Evolutionary conservation across 2,888 invertebrate species (phyloP), one percentile per base, ranked within the genome.

Genomic region (Tiliacea aurago): DNA sequence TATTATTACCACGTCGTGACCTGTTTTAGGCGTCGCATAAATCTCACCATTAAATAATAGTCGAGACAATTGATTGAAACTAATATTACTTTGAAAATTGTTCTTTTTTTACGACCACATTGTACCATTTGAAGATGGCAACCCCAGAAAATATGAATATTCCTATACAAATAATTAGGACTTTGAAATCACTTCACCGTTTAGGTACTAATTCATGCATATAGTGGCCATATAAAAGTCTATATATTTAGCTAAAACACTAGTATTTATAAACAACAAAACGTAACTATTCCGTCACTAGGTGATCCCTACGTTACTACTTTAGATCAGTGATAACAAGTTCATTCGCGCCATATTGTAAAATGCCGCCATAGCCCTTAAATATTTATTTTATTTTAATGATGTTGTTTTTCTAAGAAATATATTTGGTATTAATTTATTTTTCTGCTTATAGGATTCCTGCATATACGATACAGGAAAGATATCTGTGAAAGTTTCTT

Each of bases 261-360:
- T 86, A 83, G 75, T 83, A 76, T 90, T 87, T 90, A 91, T 81
- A 90, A 86, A 91, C 86, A 90, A 87, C 87, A 90, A 89, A 89
- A 88, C 84, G 70, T 88, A 62, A 77, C 74, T 81, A 81, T 75
- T 78, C 65, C 74, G 41, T 84, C 78, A 76, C 87, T 85, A 84
- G 88, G 88, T 91, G 90, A 89, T 91, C 90, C 91, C 92, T 91
- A 91, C 81, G 73, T 82, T 83, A 80, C 90, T 90, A 88, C 81
- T 73, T 53, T 61, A 79, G 66, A 70, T 76, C 71, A 77, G 69
- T 79, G 64, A 67, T 76, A 70, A 45, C 4, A 61, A 63, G 75
- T 49, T 64, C 59, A 59, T 63, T 70, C 18, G 15, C 47, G 64
- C 64, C 81, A 61, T 80, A 80, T 69, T 77, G 70, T 73, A 67